phyloP scores from a whole-genome alignment of 2,888 invertebrate species.

The Xanthostigma xanthostigma region DNA sequence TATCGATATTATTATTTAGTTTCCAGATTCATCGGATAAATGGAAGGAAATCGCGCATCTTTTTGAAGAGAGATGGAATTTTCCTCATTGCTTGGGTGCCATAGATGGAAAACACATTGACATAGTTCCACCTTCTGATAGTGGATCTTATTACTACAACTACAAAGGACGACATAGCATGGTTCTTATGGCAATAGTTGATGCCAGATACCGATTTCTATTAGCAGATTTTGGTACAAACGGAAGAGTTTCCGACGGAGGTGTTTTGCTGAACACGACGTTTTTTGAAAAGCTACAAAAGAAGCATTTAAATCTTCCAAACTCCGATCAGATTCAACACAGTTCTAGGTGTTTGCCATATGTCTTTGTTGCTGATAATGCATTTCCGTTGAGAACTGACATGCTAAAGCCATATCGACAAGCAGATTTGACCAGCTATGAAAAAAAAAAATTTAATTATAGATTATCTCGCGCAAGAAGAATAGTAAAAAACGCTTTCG shows the following conservation, averaged over 20 bases:
- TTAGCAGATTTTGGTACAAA: conserved; percentile 14
- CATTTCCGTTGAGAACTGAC: conserved; percentile 12
- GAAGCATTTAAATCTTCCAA: conserved; percentile 6
- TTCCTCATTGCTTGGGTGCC: conserved; percentile 15
- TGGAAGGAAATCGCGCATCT: conserved; percentile 12
- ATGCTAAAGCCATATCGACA: conserved; percentile 13
- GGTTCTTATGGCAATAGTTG: conserved; percentile 13
- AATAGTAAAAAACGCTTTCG: conserved; percentile 12
- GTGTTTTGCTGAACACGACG: conserved; percentile 13
- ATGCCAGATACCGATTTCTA: conserved; percentile 16
- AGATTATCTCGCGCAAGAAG: too few species aligned
- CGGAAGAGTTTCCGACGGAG: conserved; percentile 15
- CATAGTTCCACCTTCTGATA: conserved; percentile 13
- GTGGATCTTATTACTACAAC: conserved; percentile 17
- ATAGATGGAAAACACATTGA: conserved; percentile 16
- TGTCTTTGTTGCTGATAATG: conserved; percentile 16
- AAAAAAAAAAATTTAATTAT: too few species aligned
- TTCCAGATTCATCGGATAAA: conserved; percentile 10
- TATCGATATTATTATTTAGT: too few species aligned
- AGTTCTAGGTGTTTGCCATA: conserved; percentile 4
- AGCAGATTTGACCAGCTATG: too few species aligned
- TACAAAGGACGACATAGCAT: conserved; percentile 16
- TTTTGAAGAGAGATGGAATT: conserved; percentile 15
- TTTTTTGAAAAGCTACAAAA: conserved; percentile 9
- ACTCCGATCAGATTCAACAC: conserved; percentile 3